Conservation (phyloP, 2,113 vertebrate species). For the Oncorhynchus nerka region DNA sequence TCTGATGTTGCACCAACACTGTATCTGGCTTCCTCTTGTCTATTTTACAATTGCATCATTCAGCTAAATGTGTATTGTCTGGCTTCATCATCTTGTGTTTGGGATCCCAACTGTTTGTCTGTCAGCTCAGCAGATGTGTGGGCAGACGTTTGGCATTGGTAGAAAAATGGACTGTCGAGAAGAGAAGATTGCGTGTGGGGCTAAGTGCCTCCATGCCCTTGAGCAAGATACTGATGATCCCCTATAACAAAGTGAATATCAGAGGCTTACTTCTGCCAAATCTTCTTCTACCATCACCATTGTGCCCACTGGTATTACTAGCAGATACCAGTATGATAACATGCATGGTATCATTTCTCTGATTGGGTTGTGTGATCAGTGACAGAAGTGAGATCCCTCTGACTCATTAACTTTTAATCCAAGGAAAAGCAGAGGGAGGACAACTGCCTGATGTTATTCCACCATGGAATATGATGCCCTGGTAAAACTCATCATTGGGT, state of each 20-base stretch:
- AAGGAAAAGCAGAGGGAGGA: no score
- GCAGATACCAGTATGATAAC: no score
- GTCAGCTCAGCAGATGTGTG: constrained; percentile 14
- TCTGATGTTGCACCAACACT: constrained; percentile 20
- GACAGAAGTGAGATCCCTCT: no score
- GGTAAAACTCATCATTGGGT: no score
- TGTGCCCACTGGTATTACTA: neutral
- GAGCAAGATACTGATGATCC: neutral
- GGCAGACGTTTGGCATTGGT: neutral
- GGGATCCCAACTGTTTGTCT: constrained; percentile 38
- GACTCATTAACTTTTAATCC: no score
- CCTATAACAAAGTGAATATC: neutral
- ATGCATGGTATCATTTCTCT: no score
- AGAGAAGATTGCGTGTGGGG: neutral
- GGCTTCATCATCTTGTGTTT: constrained; percentile 20
- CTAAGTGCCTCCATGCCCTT: neutral
- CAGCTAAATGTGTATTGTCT: neutral
- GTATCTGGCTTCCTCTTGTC: constrained; percentile 6
- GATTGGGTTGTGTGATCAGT: neutral
- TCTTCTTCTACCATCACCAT: neutral
- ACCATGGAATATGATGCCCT: no score
- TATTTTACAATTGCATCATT: constrained; percentile 44
- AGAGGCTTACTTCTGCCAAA: neutral
- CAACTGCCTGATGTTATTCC: no score
- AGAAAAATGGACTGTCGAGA: neutral